Conservation (phyloP, 2,797 vertebrate genomes). For the Simalia tracyae region DNA sequence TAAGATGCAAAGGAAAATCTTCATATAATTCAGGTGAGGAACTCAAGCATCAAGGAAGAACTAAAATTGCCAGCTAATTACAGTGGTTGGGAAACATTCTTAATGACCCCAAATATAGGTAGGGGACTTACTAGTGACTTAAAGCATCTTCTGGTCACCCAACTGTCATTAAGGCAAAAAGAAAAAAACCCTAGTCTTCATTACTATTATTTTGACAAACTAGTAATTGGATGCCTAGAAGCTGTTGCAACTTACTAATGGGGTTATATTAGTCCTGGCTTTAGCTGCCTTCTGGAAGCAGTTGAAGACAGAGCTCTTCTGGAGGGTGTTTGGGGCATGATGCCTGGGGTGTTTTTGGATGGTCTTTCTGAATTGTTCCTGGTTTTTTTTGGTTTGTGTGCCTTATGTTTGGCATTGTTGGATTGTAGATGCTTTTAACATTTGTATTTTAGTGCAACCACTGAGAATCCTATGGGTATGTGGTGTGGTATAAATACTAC, state of each 20-base stretch:
- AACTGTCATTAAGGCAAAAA: neutral
- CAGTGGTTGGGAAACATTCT: neutral
- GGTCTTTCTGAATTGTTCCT: neutral
- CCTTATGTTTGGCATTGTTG: neutral
- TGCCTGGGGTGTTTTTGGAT: neutral
- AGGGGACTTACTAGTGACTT: neutral
- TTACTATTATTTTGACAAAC: neutral
- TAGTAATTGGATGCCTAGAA: neutral
- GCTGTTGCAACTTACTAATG: neutral
- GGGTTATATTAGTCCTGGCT: neutral
- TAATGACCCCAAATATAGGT: neutral
- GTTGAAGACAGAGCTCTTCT: neutral
- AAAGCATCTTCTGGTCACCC: neutral
- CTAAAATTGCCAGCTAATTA: neutral
- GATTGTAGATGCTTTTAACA: neutral
- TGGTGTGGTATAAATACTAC: neutral
- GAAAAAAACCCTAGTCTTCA: neutral
- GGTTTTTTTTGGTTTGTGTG: neutral
- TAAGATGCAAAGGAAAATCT: neutral
- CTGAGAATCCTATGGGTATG: neutral
- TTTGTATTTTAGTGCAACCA: neutral
- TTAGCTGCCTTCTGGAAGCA: neutral
- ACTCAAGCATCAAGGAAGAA: neutral
- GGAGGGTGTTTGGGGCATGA: neutral
- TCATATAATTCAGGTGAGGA: neutral